Conservation (phyloP, 2,797 vertebrate genomes). For the Rousettus madagascariensis region DNA sequence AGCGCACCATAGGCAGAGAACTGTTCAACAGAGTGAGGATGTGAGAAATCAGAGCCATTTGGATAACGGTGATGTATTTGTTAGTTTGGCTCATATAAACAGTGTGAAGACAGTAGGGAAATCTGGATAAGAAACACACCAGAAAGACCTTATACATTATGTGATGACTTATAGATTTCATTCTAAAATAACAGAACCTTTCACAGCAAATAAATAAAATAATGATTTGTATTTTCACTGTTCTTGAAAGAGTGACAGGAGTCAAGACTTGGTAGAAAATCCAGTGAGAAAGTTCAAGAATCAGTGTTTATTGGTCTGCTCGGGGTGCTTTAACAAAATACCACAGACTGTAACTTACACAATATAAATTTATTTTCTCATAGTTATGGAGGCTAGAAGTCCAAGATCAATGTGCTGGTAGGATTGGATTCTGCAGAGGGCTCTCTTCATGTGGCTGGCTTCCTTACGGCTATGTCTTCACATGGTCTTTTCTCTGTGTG, state of each 20-base stretch:
- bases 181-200: slow-evolving; percentile 2
- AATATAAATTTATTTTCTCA: background rate
- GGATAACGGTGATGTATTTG: background rate
- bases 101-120: background rate
- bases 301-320: background rate
- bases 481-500: background rate
- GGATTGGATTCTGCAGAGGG: background rate
- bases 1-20: background rate
- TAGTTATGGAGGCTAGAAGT: background rate
- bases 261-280: background rate
- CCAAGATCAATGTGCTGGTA: background rate
- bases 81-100: background rate
- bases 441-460: background rate
- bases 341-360: background rate
- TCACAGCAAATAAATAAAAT: background rate
- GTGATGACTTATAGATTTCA: background rate
- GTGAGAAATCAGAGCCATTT: background rate
- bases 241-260: background rate
- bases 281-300: background rate
- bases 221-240: background rate
- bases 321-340: background rate
- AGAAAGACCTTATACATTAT: background rate
- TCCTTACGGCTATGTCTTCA: background rate
- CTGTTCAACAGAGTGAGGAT: too few relatives aligned
- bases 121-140: background rate